Evolutionary conservation across 2,888 invertebrate species (phyloP).

Genomic region (Pristionchus maxplancki): DNA sequence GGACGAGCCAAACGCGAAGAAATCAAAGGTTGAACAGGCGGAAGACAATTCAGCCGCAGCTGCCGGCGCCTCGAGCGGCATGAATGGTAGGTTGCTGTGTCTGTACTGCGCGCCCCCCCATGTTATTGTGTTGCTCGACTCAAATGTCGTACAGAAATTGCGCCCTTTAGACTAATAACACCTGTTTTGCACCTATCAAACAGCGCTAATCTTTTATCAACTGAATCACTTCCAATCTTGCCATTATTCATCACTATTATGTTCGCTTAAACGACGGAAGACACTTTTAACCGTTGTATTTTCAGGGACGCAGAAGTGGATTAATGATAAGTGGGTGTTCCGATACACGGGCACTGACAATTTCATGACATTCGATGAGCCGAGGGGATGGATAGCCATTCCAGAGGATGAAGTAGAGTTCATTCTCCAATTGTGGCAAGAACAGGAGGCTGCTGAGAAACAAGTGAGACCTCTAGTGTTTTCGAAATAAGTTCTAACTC

Average conservation of each 20-base stretch:
- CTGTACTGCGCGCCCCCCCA: too few relatives aligned
- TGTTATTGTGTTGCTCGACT: too few relatives aligned
- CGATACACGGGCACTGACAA: constrained; percentile 28
- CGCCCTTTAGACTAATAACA: too few relatives aligned
- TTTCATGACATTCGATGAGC: constrained; percentile 41
- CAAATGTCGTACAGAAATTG: too few relatives aligned
- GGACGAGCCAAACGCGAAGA: background rate
- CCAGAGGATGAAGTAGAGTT: constrained; percentile 61
- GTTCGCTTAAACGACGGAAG: too few relatives aligned
- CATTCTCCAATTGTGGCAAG: constrained; percentile 68
- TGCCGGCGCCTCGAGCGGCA: background rate
- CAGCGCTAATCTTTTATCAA: too few relatives aligned
- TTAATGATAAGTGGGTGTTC: constrained; percentile 47
- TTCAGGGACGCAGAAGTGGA: constrained; percentile 37
- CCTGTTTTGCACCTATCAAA: too few relatives aligned
- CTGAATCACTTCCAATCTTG: too few relatives aligned
- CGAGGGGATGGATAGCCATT: constrained; percentile 52
- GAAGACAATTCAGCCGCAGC: background rate
- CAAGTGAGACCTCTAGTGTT: background rate
- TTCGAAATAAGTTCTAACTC: too few relatives aligned
- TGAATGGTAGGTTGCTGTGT: background rate
- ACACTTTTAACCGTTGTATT: background rate
- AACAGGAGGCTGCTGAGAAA: constrained; percentile 62
- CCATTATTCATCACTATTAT: too few relatives aligned
- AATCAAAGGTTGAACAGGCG: background rate